Percentiles rank a stretch among this genome's conserved stretches.
Conservation (phyloP, 2,888 invertebrate species). For the Tricholauxania praeusta region DNA sequence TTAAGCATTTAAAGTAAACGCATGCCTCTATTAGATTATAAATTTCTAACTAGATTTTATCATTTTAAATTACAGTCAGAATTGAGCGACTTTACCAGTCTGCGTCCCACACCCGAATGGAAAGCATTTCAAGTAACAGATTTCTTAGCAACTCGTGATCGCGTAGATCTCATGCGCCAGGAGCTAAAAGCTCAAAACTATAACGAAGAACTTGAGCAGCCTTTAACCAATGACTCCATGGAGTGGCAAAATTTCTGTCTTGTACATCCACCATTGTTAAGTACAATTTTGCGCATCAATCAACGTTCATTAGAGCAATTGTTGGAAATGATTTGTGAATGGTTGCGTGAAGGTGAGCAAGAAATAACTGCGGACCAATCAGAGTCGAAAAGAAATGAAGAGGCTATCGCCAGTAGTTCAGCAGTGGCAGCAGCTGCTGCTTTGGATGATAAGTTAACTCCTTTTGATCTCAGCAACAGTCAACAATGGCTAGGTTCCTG, state of each 20-base stretch:
- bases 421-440: conserved; percentile 26
- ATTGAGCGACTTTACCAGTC: conserved; percentile 35
- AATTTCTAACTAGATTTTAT: neutral
- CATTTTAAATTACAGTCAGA: neutral
- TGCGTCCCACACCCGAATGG: conserved; percentile 65
- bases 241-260: conserved; percentile 61
- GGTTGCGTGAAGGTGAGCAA: conserved; percentile 51
- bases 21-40: too few relatives aligned
- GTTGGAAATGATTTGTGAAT: conserved; percentile 59
- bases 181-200: conserved; percentile 47
- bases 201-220: conserved; percentile 50
- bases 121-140: conserved; percentile 56
- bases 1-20: too few relatives aligned
- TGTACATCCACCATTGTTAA: conserved; percentile 58
- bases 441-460: neutral
- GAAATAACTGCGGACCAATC: conserved; percentile 14
- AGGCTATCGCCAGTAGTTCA: conserved; percentile 27
- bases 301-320: conserved; percentile 63
- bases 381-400: conserved; percentile 22
- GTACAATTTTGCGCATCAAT: conserved; percentile 59
- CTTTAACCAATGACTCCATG: conserved; percentile 52
- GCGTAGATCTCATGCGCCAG: conserved; percentile 50
- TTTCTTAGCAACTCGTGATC: conserved; percentile 55
- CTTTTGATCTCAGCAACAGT: conserved; percentile 51
- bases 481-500: conserved; percentile 64